Evolutionary conservation across 2,113 vertebrate genomes (phyloP).

Genomic region (Amphilophus citrinellus): DNA sequence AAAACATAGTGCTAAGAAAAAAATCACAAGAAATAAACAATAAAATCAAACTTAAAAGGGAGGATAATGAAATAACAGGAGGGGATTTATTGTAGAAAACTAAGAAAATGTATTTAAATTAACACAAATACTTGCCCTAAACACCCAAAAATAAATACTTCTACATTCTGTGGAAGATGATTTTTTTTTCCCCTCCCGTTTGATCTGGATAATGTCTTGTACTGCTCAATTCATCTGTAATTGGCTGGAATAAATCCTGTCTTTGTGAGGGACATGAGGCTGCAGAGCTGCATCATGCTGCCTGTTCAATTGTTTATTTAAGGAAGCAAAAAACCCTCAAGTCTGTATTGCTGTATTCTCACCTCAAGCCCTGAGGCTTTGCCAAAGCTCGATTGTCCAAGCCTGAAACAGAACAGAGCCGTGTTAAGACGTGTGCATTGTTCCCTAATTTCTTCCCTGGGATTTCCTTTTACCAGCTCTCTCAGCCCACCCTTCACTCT

Average conservation of each 20-base stretch:
- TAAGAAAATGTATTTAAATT: not conserved
- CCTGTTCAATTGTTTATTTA: slow-evolving; percentile 59
- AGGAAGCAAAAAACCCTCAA: slow-evolving; percentile 46
- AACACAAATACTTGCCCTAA: not conserved
- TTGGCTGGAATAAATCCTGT: slow-evolving; percentile 25
- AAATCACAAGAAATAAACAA: not conserved
- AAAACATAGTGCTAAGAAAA: not conserved
- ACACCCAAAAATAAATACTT: not conserved
- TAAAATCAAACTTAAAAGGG: not conserved
- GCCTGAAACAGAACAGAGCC: slow-evolving; percentile 46
- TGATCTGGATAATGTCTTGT: slow-evolving; percentile 9
- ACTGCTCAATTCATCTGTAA: not conserved
- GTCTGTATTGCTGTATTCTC: slow-evolving; percentile 52
- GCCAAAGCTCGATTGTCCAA: slow-evolving; percentile 50
- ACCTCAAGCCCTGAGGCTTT: slow-evolving; percentile 56
- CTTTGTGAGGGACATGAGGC: slow-evolving; percentile 17
- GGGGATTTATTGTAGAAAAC: not conserved
- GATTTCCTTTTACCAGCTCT: slow-evolving; percentile 69
- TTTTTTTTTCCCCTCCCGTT: not conserved
- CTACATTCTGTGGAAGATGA: not conserved
- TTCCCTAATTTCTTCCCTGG: slow-evolving; percentile 76
- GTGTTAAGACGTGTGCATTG: slow-evolving; percentile 61
- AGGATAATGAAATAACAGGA: not conserved
- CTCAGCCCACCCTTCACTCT: slow-evolving; percentile 43
- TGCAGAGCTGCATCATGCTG: slow-evolving; percentile 31